Base-by-base conservation (phyloP, 2,113 vertebrate genomes). In the Pan paniscus region DNA sequence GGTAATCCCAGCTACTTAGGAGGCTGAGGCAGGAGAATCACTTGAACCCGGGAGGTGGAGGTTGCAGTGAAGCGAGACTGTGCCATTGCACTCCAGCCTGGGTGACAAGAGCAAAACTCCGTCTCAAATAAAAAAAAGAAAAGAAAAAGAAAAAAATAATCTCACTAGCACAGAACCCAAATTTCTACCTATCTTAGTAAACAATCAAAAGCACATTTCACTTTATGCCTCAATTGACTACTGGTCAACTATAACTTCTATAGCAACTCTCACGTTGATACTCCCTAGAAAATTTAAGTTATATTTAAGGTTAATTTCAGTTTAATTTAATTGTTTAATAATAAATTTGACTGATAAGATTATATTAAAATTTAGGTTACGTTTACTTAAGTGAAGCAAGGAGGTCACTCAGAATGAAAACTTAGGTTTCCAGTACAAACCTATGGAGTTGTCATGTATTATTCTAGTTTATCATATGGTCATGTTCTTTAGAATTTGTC, bases 401-500 rank as follows among this genome's bases (percentile, higher is more conserved):
- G 64, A 59, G 38, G 11, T 75, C 4, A 40, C 7, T 82, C 7
- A 50, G 59, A 82, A 38, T 67, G 30, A 76, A 95, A 85, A 92
- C 67, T 43, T 32, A 89, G 59, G 12, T 82, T 89, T 93, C 78
- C 48, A 38, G 68, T 46, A 72, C 82, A 93, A 87, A 92, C 32
- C 40, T 89, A 81, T 79, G 11, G 38, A 46, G 40, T 22, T 61
- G 14, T 23, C 43, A 72, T 18, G n/a, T 2, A 40, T 57, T 75
- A 85, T 5, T 73, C 48, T 46, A 50, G 32, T 32, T 59, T 55
- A 27, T 57, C 23, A 61, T 50, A 90, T 14, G 17, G 7, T 57
- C 17, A 40, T 46, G 23, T 38, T 94, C 80, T 93, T 89, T 93
- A 94, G 75, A 48, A 95, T 85, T 38, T 92, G 64, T 96, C 46